Evolutionary conservation across 2,888 invertebrate genomes (phyloP).

Genomic region (Pecten maximus): DNA sequence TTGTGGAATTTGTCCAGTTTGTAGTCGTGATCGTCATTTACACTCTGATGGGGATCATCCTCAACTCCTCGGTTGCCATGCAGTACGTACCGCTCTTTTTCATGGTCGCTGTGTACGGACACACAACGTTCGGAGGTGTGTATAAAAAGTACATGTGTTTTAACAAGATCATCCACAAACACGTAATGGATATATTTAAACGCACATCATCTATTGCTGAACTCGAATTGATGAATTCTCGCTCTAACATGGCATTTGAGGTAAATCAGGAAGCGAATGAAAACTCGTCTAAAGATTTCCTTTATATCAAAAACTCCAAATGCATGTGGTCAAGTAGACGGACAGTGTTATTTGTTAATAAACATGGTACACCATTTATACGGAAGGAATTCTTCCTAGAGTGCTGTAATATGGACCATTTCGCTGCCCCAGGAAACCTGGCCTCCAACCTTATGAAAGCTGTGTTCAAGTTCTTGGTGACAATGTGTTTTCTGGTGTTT

Average conservation of each 20-base stretch:
- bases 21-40: neutral
- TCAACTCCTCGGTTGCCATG: neutral
- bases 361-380: conserved; percentile 57
- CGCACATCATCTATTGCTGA: neutral
- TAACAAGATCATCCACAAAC: neutral
- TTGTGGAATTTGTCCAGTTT: neutral
- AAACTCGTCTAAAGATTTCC: neutral
- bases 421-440: conserved; percentile 59
- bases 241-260: neutral
- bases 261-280: neutral
- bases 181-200: neutral
- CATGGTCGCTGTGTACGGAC: neutral
- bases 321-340: conserved; percentile 36
- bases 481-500: conserved; percentile 61
- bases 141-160: neutral
- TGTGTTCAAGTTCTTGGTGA: conserved; percentile 52
- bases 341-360: conserved; percentile 53
- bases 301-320: neutral
- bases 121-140: neutral
- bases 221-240: neutral
- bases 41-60: neutral
- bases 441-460: conserved; percentile 54
- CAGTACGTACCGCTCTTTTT: neutral
- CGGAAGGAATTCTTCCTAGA: conserved; percentile 60
- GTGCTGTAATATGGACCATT: conserved; percentile 59